Percentiles rank a stretch among this genome's conserved stretches.
Conservation (phyloP, 2,113 vertebrate species). For the Blennius ocellaris region DNA sequence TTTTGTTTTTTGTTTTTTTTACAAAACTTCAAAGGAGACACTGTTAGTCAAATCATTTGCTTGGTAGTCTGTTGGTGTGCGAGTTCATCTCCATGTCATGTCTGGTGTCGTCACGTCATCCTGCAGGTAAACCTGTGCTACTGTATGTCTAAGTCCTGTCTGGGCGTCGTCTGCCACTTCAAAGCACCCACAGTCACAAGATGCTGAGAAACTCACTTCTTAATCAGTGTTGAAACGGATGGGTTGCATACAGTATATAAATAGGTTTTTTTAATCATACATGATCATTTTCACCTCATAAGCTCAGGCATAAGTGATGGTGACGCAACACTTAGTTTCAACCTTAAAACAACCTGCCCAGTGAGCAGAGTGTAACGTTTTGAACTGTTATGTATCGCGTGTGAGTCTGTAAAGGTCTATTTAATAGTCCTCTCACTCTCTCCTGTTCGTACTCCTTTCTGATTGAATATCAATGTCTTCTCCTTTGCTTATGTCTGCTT, state of each 20-base stretch:
- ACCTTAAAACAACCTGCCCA: slow-evolving; percentile 48
- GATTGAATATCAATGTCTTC: slow-evolving; percentile 88
- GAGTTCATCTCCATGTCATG: slow-evolving; percentile 57
- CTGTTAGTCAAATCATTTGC: slow-evolving; percentile 25
- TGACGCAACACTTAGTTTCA: slow-evolving; percentile 54
- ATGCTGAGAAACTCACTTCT: slow-evolving; percentile 12
- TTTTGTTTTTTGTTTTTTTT: slow-evolving; percentile 5
- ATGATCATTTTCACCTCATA: slow-evolving; percentile 75
- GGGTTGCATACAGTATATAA: slow-evolving; percentile 73
- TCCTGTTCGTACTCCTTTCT: slow-evolving; percentile 77
- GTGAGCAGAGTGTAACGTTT: slow-evolving; percentile 43
- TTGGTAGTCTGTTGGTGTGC: slow-evolving; percentile 33
- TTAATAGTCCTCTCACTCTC: slow-evolving; percentile 59
- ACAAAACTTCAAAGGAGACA: slow-evolving; percentile 1
- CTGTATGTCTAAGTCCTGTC: slow-evolving; percentile 77
- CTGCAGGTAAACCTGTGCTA: slow-evolving; percentile 69
- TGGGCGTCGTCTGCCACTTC: slow-evolving; percentile 38
- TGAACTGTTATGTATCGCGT: slow-evolving; percentile 41
- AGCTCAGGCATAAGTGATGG: slow-evolving; percentile 85
- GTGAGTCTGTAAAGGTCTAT: slow-evolving; percentile 66
- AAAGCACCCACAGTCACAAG: slow-evolving; percentile 15
- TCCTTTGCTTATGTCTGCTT: slow-evolving; percentile 89
- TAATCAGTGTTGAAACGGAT: slow-evolving; percentile 39
- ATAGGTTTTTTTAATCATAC: slow-evolving; percentile 57
- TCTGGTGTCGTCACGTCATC: slow-evolving; percentile 47